These are phyloP conservation scores for Emmelina monodactyla DNA, from an alignment of 2,888 invertebrate genomes.

Conservation along the genomic window DNA sequence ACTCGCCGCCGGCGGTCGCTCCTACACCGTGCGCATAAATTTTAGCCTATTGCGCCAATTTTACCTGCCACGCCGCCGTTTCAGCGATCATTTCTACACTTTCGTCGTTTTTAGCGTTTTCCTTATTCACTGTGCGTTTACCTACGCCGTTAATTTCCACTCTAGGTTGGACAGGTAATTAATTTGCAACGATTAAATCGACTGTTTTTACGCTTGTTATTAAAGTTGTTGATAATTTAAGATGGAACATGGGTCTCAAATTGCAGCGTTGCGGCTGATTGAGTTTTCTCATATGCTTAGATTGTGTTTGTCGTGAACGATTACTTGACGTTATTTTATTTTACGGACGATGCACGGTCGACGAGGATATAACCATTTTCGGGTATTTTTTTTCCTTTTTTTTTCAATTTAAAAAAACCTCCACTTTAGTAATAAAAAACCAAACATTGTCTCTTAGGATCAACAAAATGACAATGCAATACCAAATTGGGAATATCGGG, in stretches of 20 bases:
- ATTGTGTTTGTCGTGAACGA: conserved; percentile 41
- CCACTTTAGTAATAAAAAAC: too few species aligned
- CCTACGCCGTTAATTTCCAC: not conserved
- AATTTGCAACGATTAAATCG: conserved; percentile 55
- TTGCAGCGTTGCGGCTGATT: conserved; percentile 51
- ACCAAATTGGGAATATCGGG: too few species aligned
- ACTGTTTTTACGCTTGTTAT: conserved; percentile 54
- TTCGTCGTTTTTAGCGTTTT: conserved; percentile 13
- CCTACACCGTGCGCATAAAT: conserved; percentile 28
- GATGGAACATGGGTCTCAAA: conserved; percentile 55
- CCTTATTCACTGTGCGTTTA: not conserved
- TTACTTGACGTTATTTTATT: conserved; percentile 38
- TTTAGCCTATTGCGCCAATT: conserved; percentile 41
- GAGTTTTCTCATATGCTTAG: conserved; percentile 39
- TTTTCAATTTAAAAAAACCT: not conserved
- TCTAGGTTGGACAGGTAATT: conserved; percentile 29
- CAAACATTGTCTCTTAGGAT: too few species aligned
- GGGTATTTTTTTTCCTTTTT: conserved; percentile 21
- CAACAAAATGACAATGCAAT: too few species aligned
- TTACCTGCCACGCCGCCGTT: conserved; percentile 21
- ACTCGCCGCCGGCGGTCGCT: conserved; percentile 14
- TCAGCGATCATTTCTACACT: conserved; percentile 33
- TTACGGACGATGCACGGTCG: conserved; percentile 38
- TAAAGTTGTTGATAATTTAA: conserved; percentile 62
- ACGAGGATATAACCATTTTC: conserved; percentile 34